phyloP scores from a whole-genome alignment of 2,888 invertebrate genomes.

The Drosophila lutescens region DNA sequence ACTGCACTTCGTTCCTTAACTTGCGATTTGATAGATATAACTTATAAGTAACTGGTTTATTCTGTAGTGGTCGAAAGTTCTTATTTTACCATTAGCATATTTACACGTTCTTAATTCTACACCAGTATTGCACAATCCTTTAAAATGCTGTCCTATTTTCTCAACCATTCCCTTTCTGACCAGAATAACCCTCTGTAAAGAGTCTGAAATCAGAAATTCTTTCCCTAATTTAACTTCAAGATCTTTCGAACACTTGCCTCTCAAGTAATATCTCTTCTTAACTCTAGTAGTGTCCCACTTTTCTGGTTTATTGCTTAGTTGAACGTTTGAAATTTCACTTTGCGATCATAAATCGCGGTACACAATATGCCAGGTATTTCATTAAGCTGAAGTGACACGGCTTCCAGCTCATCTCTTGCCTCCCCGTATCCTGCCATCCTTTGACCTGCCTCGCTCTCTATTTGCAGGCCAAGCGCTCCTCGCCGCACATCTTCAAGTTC shows the following conservation, averaged over 20 bases:
- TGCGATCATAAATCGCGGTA: not conserved
- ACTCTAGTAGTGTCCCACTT: not conserved
- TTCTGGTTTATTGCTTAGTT: not conserved
- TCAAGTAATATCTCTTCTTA: not conserved
- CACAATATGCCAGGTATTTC: not conserved
- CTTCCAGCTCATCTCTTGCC: no score
- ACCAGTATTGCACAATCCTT: no score
- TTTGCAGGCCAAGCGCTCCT: slow-evolving; percentile 80
- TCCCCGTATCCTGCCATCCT: no score
- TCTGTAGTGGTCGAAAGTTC: no score
- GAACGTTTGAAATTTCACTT: not conserved
- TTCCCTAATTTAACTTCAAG: not conserved
- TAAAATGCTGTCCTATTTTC: no score
- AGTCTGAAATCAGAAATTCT: not conserved
- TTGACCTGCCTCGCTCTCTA: no score
- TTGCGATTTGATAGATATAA: no score
- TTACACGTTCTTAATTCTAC: no score
- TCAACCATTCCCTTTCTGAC: no score
- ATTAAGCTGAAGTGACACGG: not conserved
- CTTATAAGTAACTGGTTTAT: no score
- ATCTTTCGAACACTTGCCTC: not conserved
- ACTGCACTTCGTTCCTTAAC: not conserved
- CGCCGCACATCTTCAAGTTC: slow-evolving; percentile 84
- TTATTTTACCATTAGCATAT: no score
- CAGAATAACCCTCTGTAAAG: no score